phyloP scores from a whole-genome alignment of 53 echinoderm and acorn worm genomes.

The Stichopus horrens region DNA sequence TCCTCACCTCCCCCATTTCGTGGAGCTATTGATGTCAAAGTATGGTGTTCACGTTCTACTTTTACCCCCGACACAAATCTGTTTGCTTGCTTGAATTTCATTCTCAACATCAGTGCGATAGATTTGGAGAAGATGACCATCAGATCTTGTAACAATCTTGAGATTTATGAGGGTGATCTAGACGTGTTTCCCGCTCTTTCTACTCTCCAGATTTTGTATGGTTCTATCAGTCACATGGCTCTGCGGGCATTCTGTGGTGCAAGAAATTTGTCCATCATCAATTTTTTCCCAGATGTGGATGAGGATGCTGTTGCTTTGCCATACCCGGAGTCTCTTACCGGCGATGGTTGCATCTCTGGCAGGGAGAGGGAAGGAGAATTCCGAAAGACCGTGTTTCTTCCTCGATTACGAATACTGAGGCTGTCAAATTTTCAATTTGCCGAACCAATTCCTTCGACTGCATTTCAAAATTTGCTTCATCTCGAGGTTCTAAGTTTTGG shows the following conservation, averaged over 20 bases:
- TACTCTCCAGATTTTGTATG: background rate
- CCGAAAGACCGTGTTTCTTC: background rate
- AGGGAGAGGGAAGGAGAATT: too few relatives aligned
- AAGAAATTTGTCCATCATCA: background rate
- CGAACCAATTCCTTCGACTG: background rate
- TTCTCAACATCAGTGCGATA: background rate
- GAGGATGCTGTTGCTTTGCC: background rate
- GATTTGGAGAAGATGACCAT: background rate
- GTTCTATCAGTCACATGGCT: conserved; percentile 5
- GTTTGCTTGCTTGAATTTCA: background rate
- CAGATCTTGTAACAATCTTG: background rate
- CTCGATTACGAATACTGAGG: background rate
- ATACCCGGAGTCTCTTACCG: conserved; percentile 8
- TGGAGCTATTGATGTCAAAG: background rate
- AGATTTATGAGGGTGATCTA: conserved; percentile 15
- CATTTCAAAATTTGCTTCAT: background rate
- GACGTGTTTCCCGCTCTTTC: background rate
- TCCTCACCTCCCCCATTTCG: background rate
- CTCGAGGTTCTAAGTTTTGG: background rate
- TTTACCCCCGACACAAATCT: background rate
- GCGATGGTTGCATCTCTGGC: background rate
- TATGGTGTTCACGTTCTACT: background rate
- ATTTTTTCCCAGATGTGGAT: background rate
- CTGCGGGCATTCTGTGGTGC: conserved; percentile 1
- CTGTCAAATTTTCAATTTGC: conserved; percentile 24